Evolutionary conservation across 2,797 vertebrate genomes (phyloP), one percentile per base, ranked within the genome.

Genomic region (Sparidentex hasta): DNA sequence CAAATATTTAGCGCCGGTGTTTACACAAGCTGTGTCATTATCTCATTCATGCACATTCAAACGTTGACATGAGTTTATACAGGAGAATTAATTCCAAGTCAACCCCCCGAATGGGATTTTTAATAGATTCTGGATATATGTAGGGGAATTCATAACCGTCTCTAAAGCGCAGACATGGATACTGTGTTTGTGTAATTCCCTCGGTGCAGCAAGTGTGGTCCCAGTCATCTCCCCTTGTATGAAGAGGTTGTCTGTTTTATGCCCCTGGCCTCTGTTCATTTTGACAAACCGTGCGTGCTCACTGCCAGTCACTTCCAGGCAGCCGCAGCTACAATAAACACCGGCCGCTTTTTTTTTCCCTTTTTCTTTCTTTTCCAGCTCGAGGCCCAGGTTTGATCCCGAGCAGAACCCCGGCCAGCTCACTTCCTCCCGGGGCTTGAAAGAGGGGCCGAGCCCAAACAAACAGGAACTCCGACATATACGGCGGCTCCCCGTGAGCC

Each of bases 361-460:
- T 79, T 71, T 71, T 71, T 55, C 65, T 71, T 50, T 61, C 65
- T 50, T 61, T 67, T 65, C 47, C 64, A 81, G 87, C 90, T 94
- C 90, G 4, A 79, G 82, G 84, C 82, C 83, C 87, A 84, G 87
- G 94, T 95, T 96, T 97, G 96, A 98, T 96, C 92, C 90, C 94
- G 87, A 95, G 95, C 97, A 97, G 96, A 96, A 92, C 93, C 92
- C 82, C 27, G 44, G 89, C 93, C 92, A 89, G 90, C 93, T 95
- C 95, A 94, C 95, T 96, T 97, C 96, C 94, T 93, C 92, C 88
- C 86, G 91, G 81, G 71, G 77, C 69, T 92, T 90, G 93, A 89
- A 94, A 94, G 94, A 87, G 90, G 95, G 95, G 94, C 92, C 94
- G 88, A 96, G 93, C 95, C 95, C 97, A 97, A 97, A 98, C 96